Evolutionary conservation across 2,888 invertebrate species (phyloP).

Genomic region (Drosophila mulleri): DNA sequence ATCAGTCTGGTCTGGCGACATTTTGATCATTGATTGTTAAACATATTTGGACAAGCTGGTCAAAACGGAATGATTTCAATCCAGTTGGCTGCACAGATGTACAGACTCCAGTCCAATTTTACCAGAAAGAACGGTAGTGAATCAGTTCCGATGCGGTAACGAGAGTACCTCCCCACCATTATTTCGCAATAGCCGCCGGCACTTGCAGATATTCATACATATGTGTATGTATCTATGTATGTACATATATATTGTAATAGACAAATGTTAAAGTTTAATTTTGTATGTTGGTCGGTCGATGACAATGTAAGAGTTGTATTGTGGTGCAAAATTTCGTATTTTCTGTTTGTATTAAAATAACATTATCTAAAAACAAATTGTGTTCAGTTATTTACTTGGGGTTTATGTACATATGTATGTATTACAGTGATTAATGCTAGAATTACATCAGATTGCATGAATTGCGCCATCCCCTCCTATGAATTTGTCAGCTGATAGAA

Average conservation of each 20-base stretch:
- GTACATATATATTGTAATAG: slow-evolving; percentile 14
- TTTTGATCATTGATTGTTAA: slow-evolving; percentile 11
- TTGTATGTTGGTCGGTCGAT: slow-evolving; percentile 25
- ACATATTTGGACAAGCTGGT: neutral
- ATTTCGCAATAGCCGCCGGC: neutral
- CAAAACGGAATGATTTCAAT: neutral
- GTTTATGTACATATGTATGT: neutral
- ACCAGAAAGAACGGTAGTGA: neutral
- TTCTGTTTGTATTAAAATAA: slow-evolving; percentile 42
- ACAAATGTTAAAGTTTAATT: slow-evolving; percentile 8
- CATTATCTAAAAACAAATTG: slow-evolving; percentile 3
- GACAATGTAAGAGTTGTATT: slow-evolving; percentile 28
- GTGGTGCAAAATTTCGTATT: slow-evolving; percentile 54
- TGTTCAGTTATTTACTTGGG: neutral
- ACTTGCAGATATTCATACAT: neutral
- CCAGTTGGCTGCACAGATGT: neutral
- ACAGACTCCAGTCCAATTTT: slow-evolving; percentile 1
- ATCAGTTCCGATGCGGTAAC: neutral
- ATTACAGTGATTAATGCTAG: slow-evolving; percentile 13
- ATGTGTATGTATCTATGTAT: neutral
- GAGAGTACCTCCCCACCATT: neutral
- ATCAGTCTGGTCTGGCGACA: slow-evolving; percentile 13
- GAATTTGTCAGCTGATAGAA: neutral
- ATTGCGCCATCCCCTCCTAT: slow-evolving; percentile 14
- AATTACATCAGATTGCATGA: slow-evolving; percentile 29